These are phyloP conservation scores for Ditylenchus dipsaci DNA, from an alignment of 1,140 invertebrate species.

Conservation along the genomic window DNA sequence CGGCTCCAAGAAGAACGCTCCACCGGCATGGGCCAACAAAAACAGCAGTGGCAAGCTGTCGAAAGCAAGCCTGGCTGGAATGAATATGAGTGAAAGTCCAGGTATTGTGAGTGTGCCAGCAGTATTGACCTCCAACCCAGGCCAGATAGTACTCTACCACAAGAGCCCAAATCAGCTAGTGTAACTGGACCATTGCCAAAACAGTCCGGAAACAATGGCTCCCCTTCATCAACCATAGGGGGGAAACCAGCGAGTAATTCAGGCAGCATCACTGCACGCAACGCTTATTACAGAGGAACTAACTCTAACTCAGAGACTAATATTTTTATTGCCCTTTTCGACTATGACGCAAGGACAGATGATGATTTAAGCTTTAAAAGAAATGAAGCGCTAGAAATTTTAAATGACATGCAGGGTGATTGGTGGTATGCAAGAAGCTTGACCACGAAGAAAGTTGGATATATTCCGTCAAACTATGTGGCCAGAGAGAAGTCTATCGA, in stretches of 20 bases:
- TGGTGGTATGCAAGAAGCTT: constrained; percentile 98
- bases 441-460: constrained; percentile 87
- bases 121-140: neutral
- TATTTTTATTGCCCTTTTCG: constrained; percentile 89
- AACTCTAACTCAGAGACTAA: constrained; percentile 10
- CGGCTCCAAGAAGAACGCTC: neutral
- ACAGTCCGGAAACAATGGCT: neutral
- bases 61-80: neutral
- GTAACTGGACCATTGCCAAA: constrained; percentile 1
- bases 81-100: neutral
- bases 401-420: constrained; percentile 96
- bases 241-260: neutral
- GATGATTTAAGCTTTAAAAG: constrained; percentile 97
- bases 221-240: constrained; percentile 19
- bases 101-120: neutral
- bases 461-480: constrained; percentile 99
- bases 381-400: constrained; percentile 92
- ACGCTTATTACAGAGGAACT: neutral
- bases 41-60: neutral
- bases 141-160: constrained; percentile 12
- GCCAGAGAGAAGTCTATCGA: constrained; percentile 97
- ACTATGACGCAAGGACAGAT: constrained; percentile 96
- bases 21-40: neutral
- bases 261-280: neutral
- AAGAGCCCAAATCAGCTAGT: constrained; percentile 25